phyloP scores from a whole-genome alignment of 2,797 vertebrate genomes.

The Sylvia borin region DNA sequence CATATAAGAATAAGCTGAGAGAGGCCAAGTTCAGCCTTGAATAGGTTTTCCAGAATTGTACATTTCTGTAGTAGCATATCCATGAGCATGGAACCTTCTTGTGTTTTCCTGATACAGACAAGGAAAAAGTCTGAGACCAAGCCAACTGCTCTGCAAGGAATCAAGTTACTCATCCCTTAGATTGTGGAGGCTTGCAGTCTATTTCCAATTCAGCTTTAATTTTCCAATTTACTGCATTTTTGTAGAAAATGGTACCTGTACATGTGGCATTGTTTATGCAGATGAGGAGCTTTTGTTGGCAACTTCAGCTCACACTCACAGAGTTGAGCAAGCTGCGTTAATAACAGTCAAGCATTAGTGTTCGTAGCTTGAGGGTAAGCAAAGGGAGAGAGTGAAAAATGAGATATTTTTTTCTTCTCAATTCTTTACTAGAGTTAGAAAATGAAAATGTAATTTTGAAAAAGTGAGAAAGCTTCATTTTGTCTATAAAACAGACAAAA shows the following conservation, averaged over 20 bases:
- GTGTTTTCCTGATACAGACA: not conserved
- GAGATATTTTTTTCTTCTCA: not conserved
- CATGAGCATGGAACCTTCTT: not conserved
- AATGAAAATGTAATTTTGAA: not conserved
- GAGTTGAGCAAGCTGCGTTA: not conserved
- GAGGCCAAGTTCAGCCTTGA: not conserved
- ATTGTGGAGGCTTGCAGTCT: not conserved
- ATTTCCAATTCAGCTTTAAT: not conserved
- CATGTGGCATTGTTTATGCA: not conserved
- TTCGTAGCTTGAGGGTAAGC: not conserved
- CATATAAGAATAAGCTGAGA: not conserved
- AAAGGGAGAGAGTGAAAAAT: not conserved
- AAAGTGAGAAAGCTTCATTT: not conserved
- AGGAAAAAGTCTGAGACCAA: not conserved
- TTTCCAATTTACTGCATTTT: not conserved
- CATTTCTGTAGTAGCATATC: not conserved
- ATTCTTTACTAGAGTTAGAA: not conserved
- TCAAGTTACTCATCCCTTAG: not conserved
- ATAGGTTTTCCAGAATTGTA: not conserved
- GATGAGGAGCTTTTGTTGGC: not conserved
- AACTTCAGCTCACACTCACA: not conserved
- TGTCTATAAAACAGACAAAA: not conserved
- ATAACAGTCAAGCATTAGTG: not conserved
- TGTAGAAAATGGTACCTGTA: not conserved
- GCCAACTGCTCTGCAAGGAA: not conserved